Evolutionary conservation across 2,113 vertebrate genomes (phyloP), one percentile per base, ranked within the genome.

Genomic region (Malurus cyaneus): DNA sequence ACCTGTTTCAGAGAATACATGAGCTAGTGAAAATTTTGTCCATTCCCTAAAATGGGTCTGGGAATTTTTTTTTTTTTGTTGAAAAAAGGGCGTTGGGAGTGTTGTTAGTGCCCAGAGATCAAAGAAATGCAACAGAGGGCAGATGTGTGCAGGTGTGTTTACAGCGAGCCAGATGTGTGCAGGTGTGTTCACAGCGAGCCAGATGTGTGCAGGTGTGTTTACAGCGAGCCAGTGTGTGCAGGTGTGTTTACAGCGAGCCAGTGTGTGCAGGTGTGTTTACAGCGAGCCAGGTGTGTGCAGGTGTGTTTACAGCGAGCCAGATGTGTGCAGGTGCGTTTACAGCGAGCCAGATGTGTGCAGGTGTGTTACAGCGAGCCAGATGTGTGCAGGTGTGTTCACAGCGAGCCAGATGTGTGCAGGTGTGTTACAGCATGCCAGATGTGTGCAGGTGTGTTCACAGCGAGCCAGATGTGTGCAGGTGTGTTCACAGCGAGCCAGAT

Each of bases 31-130:
- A 65, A 86, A 18, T 53, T 46, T 52, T 29, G 1, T 8, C 17
- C 4, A 42, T 65, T 53, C 16, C 24, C 31, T n/a, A 46, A 83
- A 76, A 41, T 0, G 1, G 1, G 2, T 3, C 47, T 23, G 16
- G 2, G 0, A 31, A 2, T 8, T 26, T 31, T n/a, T 31, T 78
- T 11, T 46, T n/a, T 31, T 78, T 57, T 69, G 21, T 71, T 42
- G 23, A 21, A 34, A 50, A 62, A 61, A 56, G 13, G 3, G 15
- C n/a, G 18, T 9, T 50, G 26, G 61, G 69, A 71, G 36, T 36
- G 36, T 36, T 36, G 18, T 11, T 50, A 76, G 34, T 72, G 67
- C 20, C 50, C 59, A 44, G 46, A 56, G 66, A 69, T 19, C 11
- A 23, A 36, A 28, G 59, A 41, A 36, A 49, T 3, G 3, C 17